Conservation (phyloP, 2,113 vertebrate species). For the Syngnathoides biaculeatus region DNA sequence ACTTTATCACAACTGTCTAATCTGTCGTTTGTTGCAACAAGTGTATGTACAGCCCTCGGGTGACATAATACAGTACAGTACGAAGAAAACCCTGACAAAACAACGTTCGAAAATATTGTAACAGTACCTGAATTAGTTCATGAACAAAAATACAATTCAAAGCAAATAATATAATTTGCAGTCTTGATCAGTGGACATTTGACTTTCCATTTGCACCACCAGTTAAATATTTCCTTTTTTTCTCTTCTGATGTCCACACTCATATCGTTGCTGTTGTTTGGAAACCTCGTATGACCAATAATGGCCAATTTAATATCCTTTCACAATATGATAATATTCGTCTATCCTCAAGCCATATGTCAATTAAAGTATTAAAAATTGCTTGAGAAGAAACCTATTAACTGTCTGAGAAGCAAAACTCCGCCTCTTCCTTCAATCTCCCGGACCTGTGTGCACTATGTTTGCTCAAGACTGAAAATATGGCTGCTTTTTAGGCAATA, state of each 20-base stretch:
- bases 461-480: too few species aligned
- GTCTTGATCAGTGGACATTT: not conserved
- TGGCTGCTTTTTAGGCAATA: too few species aligned
- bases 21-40: constrained; percentile 33
- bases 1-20: constrained; percentile 7
- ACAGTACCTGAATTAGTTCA: not conserved
- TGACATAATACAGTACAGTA: not conserved
- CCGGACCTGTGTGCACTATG: too few species aligned
- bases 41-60: not conserved
- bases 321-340: too few species aligned
- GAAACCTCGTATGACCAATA: too few species aligned
- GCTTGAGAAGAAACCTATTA: too few species aligned
- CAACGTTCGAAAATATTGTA: constrained; percentile 13
- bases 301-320: too few species aligned
- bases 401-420: too few species aligned
- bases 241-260: not conserved
- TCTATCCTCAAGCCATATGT: too few species aligned
- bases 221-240: not conserved
- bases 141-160: constrained; percentile 10
- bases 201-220: not conserved
- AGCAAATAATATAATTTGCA: not conserved
- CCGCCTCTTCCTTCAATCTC: too few species aligned
- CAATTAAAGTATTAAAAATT: too few species aligned
- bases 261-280: too few species aligned
- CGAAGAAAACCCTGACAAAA: constrained; percentile 4